Conservation (phyloP, 2,888 invertebrate genomes). For the Heliconius ethilla region DNA sequence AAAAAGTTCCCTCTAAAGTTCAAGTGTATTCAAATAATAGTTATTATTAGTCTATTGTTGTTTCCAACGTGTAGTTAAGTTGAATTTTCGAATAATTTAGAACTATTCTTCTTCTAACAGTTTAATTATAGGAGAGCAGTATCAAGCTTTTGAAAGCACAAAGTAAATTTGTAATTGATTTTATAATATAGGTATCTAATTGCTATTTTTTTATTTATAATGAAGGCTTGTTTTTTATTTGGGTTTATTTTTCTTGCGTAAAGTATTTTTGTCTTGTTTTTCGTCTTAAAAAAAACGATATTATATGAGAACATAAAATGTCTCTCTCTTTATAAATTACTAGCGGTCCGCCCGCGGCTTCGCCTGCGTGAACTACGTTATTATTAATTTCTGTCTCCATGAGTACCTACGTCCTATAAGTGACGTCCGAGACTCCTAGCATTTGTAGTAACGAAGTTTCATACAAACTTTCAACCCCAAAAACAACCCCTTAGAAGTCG, state of each 20-base stretch:
- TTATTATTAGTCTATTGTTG: slow-evolving; percentile 23
- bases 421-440: too few relatives aligned
- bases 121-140: slow-evolving; percentile 20
- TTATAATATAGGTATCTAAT: neutral
- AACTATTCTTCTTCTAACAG: slow-evolving; percentile 6
- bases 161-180: neutral
- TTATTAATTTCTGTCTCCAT: too few relatives aligned
- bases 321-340: too few relatives aligned
- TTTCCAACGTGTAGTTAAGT: neutral
- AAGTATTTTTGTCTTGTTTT: too few relatives aligned
- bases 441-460: too few relatives aligned
- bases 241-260: too few relatives aligned
- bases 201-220: neutral
- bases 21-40: slow-evolving; percentile 22
- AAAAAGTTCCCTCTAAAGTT: slow-evolving; percentile 14
- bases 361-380: too few relatives aligned
- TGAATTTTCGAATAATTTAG: slow-evolving; percentile 8
- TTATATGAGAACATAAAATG: too few relatives aligned
- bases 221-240: neutral
- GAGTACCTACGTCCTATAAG: too few relatives aligned
- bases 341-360: too few relatives aligned
- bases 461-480: too few relatives aligned
- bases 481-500: too few relatives aligned
- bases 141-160: neutral
- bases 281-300: neutral